Conservation (phyloP, 1,140 invertebrate species). For the Drosophila setifemur region DNA sequence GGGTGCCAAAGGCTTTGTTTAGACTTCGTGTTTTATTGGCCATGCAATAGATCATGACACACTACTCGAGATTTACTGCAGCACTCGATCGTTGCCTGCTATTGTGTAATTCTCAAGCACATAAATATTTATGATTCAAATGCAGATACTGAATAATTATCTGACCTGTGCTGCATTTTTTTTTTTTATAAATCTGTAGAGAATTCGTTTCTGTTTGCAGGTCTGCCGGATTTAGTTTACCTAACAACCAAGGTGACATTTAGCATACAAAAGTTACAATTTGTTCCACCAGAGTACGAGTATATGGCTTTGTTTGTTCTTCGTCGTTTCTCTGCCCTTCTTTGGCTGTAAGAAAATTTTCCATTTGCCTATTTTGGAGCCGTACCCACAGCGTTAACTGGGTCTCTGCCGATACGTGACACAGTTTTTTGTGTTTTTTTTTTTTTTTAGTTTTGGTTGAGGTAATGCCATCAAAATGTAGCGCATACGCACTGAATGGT, state of each 20-base stretch:
- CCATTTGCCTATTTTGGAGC: constrained; percentile 25
- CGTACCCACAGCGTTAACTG: constrained; percentile 34
- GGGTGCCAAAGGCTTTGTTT: neutral
- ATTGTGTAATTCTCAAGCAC: neutral
- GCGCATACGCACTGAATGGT: constrained; percentile 21
- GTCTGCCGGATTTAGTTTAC: no score
- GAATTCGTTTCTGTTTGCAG: neutral
- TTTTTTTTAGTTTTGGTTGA: no score
- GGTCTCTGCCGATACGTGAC: constrained; percentile 50
- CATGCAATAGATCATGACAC: no score
- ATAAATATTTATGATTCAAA: constrained; percentile 4
- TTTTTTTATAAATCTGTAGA: no score
- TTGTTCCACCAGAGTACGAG: neutral
- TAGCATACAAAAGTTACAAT: neutral
- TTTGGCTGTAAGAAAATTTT: constrained; percentile 30
- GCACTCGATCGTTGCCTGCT: neutral
- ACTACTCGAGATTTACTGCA: neutral
- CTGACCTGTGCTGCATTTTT: no score
- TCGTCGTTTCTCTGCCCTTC: constrained; percentile 4
- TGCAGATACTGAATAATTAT: no score
- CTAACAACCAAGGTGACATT: no score
- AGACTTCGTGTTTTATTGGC: no score
- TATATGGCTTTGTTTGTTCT: constrained; percentile 30
- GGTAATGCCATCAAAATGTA: constrained; percentile 30
- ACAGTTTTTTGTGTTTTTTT: constrained; percentile 19